Conservation (phyloP, 2,888 invertebrate genomes). For the Bruchidius siliquastri region DNA sequence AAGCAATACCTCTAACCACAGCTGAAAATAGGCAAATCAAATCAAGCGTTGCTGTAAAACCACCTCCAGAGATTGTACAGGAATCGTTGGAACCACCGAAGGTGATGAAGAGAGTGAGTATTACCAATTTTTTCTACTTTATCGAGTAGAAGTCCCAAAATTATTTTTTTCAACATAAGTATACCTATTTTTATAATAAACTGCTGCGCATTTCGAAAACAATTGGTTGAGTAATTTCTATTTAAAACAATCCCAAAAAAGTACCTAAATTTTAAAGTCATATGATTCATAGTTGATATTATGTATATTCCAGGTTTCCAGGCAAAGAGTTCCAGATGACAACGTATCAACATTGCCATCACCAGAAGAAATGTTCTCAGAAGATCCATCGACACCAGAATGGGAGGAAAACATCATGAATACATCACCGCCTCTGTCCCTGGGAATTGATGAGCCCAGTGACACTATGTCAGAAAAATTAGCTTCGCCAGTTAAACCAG, state of each 20-base stretch:
- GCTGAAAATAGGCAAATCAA: constrained; percentile 6
- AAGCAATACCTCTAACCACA: neutral
- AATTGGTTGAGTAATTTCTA: too few species aligned
- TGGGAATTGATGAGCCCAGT: constrained; percentile 10
- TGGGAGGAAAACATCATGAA: constrained; percentile 22
- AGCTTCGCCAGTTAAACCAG: constrained; percentile 6
- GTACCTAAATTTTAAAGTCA: too few species aligned
- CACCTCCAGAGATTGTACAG: constrained; percentile 6
- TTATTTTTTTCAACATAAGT: too few species aligned
- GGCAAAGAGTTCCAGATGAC: constrained; percentile 19
- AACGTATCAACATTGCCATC: neutral
- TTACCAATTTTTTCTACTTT: too few species aligned
- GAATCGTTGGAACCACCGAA: constrained; percentile 11
- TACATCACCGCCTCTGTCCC: constrained; percentile 20
- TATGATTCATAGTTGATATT: too few species aligned
- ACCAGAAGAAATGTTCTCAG: constrained; percentile 5
- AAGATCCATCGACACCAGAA: constrained; percentile 12
- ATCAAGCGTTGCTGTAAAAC: constrained; percentile 1
- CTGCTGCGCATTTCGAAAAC: too few species aligned
- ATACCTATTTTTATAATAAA: too few species aligned
- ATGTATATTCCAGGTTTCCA: neutral
- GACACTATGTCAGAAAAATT: neutral
- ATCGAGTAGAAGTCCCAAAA: too few species aligned
- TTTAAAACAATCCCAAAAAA: too few species aligned
- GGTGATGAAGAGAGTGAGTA: constrained; percentile 2